phyloP scores from a whole-genome alignment of 2,888 invertebrate species.

The Phyllotreta striolata region DNA sequence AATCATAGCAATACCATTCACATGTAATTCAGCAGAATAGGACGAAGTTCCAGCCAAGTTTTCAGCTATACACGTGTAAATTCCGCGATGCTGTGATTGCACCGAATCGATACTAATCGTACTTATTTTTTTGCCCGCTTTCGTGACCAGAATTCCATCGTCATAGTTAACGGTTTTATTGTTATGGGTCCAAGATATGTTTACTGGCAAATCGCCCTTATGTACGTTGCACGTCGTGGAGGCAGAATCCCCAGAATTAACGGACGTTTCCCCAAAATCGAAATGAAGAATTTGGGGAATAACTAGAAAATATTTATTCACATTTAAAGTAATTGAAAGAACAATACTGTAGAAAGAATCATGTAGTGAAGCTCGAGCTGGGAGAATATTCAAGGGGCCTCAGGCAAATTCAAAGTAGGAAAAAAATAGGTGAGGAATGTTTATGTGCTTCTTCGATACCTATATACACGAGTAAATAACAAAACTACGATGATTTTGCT shows the following conservation, averaged over 20 bases:
- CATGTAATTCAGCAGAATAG: constrained; percentile 66
- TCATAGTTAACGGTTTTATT: constrained; percentile 57
- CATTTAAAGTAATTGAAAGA: neutral
- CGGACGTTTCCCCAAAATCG: constrained; percentile 64
- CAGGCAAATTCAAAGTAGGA: constrained; percentile 60
- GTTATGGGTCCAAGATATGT: constrained; percentile 70
- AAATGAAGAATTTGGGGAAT: constrained; percentile 67
- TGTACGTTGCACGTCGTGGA: constrained; percentile 73
- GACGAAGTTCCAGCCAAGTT: constrained; percentile 73
- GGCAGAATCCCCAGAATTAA: constrained; percentile 75
- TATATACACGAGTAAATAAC: no score
- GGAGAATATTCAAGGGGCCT: constrained; percentile 68
- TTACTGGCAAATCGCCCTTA: constrained; percentile 76
- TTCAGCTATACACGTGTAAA: constrained; percentile 78
- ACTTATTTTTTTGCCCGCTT: constrained; percentile 63
- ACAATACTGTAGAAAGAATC: neutral
- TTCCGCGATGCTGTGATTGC: constrained; percentile 73
- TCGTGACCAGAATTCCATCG: constrained; percentile 57
- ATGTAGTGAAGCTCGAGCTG: neutral
- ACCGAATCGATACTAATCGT: constrained; percentile 71
- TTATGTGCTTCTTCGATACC: neutral
- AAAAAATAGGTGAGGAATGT: constrained; percentile 32
- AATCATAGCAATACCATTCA: constrained; percentile 69
- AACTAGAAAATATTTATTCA: constrained; percentile 42
- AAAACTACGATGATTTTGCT: constrained; percentile 12